Evolutionary conservation across 2,888 invertebrate species (phyloP).

Genomic region (Lamproptera curius): DNA sequence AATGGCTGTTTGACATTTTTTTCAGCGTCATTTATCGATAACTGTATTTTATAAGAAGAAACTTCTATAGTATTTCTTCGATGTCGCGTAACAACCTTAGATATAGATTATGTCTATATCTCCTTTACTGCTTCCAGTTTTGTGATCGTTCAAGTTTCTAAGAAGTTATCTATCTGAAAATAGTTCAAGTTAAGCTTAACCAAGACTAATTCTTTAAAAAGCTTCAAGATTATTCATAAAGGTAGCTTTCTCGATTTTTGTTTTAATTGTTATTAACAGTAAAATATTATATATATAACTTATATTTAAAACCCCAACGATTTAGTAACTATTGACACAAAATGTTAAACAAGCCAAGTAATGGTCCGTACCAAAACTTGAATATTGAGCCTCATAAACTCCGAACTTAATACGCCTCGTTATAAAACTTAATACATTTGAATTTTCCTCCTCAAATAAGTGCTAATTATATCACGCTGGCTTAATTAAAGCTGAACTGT

Average conservation of each 20-base stretch:
- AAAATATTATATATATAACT: too few relatives aligned
- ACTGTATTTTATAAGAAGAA: too few relatives aligned
- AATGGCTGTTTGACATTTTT: too few relatives aligned
- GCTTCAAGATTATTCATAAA: not conserved
- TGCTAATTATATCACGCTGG: constrained; percentile 12
- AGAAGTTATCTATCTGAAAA: not conserved
- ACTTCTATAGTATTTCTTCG: too few relatives aligned
- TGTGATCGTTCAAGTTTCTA: too few relatives aligned
- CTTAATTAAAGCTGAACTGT: constrained; percentile 7
- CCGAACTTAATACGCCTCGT: constrained; percentile 5
- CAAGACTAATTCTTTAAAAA: not conserved
- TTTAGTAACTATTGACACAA: not conserved
- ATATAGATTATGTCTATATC: not conserved
- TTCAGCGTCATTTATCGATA: too few relatives aligned
- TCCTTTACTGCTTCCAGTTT: too few relatives aligned
- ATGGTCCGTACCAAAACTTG: not conserved
- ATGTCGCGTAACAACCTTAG: not conserved
- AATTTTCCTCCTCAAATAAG: constrained; percentile 14
- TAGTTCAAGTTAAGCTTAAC: not conserved
- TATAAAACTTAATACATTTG: constrained; percentile 14
- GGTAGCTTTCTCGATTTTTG: not conserved
- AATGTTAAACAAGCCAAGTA: not conserved
- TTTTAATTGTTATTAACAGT: too few relatives aligned
- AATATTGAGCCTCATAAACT: constrained; percentile 11
- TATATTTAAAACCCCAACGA: not conserved